These are phyloP conservation scores for Borostomias antarcticus DNA, from an alignment of 2,797 vertebrate species.

Conservation along the genomic window DNA sequence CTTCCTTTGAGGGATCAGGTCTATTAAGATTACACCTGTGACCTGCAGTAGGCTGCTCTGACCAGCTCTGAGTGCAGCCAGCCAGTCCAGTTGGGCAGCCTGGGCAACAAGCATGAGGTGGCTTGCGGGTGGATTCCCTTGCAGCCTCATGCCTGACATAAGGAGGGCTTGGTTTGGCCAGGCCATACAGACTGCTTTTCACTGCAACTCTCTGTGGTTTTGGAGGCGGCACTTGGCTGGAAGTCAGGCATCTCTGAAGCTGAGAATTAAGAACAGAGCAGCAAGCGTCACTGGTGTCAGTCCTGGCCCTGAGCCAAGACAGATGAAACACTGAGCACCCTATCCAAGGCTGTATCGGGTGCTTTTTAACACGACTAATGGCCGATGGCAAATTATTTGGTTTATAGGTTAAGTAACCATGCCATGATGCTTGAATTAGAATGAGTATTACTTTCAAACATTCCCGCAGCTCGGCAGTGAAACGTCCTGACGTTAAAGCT, in stretches of 20 bases:
- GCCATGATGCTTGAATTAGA: too few species aligned
- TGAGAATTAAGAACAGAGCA: conserved; percentile 34
- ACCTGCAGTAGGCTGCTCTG: not conserved
- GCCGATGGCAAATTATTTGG: too few species aligned
- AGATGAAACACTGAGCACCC: conserved; percentile 25
- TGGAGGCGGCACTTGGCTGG: conserved; percentile 37
- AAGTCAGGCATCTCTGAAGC: conserved; percentile 25
- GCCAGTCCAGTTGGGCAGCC: not conserved
- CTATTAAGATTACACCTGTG: not conserved
- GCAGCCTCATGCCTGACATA: conserved; percentile 8
- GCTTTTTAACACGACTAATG: too few species aligned
- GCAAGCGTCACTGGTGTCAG: conserved; percentile 16
- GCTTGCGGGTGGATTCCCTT: conserved; percentile 9
- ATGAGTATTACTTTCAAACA: not conserved
- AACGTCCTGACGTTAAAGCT: conserved; percentile 48
- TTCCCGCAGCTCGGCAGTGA: conserved; percentile 34
- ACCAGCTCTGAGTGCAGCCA: not conserved
- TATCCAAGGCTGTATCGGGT: conserved; percentile 3
- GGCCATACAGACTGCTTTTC: conserved; percentile 13
- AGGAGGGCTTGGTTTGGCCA: not conserved
- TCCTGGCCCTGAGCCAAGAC: conserved; percentile 36
- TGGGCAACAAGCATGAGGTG: too few species aligned
- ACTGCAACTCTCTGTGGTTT: conserved; percentile 27
- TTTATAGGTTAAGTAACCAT: too few species aligned
- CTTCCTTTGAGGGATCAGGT: conserved; percentile 23